Percentiles rank a stretch among this genome's conserved stretches.
These are phyloP conservation scores for Acestrorhynchus altus DNA, from an alignment of 2,797 vertebrate genomes.

Conservation along the genomic window DNA sequence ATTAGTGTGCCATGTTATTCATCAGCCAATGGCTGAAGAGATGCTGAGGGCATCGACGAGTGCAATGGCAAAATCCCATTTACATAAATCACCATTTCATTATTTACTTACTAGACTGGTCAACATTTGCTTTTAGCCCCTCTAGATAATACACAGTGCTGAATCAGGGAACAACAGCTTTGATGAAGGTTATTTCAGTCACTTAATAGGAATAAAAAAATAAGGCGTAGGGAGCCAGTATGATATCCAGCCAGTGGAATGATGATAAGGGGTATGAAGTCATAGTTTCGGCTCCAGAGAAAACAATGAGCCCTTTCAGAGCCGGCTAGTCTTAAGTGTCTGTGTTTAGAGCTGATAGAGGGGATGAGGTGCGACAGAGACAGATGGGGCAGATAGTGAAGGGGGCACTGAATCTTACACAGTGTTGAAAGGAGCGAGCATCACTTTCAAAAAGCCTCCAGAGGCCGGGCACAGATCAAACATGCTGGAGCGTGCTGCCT, in stretches of 20 bases:
- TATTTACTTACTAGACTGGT: conserved; percentile 46
- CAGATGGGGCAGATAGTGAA: conserved; percentile 11
- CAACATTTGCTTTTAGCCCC: conserved; percentile 42
- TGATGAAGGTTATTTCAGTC: neutral
- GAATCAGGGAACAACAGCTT: conserved; percentile 8
- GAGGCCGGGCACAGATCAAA: conserved; percentile 27
- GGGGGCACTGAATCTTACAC: conserved; percentile 21
- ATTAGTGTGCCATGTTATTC: conserved; percentile 75
- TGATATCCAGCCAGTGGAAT: conserved; percentile 4
- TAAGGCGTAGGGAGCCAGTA: conserved; percentile 8
- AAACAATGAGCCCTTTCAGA: conserved; percentile 17
- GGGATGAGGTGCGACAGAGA: neutral
- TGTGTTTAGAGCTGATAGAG: conserved; percentile 12
- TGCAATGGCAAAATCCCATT: conserved; percentile 45
- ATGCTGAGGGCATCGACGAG: conserved; percentile 52
- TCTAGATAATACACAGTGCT: neutral
- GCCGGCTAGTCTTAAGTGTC: conserved; percentile 1
- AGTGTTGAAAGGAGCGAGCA: neutral
- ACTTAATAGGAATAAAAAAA: conserved; percentile 20
- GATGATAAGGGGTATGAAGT: conserved; percentile 36
- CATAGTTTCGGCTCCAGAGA: conserved; percentile 27
- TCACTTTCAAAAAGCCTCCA: conserved; percentile 18
- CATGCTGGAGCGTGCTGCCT: conserved; percentile 9
- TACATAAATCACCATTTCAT: conserved; percentile 62
- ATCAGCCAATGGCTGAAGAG: conserved; percentile 74